Percentiles rank a stretch among this genome's conserved stretches.
These are phyloP conservation scores for Amphipoea lucens DNA, from an alignment of 2,888 invertebrate genomes.

Conservation along the genomic window DNA sequence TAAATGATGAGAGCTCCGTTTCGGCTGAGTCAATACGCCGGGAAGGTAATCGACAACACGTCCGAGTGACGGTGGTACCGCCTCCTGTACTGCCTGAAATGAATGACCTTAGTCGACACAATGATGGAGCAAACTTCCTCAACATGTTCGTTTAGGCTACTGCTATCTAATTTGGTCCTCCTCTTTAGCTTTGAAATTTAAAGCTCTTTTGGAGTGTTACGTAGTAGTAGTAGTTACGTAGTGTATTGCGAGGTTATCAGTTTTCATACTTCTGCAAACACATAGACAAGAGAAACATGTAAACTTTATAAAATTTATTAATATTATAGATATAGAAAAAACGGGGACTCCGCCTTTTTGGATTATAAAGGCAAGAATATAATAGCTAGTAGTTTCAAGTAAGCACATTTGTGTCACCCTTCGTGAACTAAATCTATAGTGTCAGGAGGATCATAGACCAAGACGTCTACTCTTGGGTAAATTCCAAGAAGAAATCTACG, in stretches of 20 bases:
- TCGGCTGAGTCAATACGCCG: slow-evolving; percentile 88
- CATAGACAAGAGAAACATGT: not conserved
- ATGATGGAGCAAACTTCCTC: slow-evolving; percentile 22
- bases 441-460: not conserved
- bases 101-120: slow-evolving; percentile 75
- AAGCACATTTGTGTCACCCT: not conserved
- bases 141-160: slow-evolving; percentile 22
- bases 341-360: not conserved
- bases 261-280: not conserved
- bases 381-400: not conserved
- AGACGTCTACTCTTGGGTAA: no score
- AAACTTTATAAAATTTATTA: not conserved
- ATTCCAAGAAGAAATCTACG: not conserved
- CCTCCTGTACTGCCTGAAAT: slow-evolving; percentile 69
- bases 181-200: not conserved
- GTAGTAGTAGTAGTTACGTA: no score
- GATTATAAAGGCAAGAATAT: not conserved
- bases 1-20: slow-evolving; percentile 89
- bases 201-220: not conserved
- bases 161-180: not conserved
- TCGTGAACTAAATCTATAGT: not conserved
- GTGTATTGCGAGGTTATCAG: not conserved
- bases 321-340: not conserved
- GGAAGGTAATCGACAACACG: slow-evolving; percentile 88
- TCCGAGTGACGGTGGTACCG: slow-evolving; percentile 74